These are phyloP conservation scores for Calephelis perditalis DNA, from an alignment of 2,888 invertebrate species.

Conservation along the genomic window DNA sequence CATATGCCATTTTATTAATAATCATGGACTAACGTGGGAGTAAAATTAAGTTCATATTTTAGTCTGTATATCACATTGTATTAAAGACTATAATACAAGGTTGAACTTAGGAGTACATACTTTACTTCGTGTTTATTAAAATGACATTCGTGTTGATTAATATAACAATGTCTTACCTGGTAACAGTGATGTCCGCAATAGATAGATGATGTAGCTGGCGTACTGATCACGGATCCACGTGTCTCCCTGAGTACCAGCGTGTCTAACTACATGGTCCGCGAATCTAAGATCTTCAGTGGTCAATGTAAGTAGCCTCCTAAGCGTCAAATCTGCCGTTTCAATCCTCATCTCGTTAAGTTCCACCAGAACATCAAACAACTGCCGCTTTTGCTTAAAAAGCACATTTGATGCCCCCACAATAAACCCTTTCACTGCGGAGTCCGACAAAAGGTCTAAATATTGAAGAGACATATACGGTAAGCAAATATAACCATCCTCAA, in stretches of 20 bases:
- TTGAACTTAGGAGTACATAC: too few relatives aligned
- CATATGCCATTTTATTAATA: too few relatives aligned
- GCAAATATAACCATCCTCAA: slow-evolving; percentile 94
- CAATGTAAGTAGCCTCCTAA: slow-evolving; percentile 89
- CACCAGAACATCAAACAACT: slow-evolving; percentile 94
- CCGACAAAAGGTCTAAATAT: slow-evolving; percentile 93
- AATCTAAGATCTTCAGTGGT: slow-evolving; percentile 97
- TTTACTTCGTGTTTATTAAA: too few relatives aligned
- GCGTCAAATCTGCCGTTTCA: slow-evolving; percentile 87
- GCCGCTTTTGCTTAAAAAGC: slow-evolving; percentile 96
- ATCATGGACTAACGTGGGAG: too few relatives aligned
- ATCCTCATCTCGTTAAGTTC: slow-evolving; percentile 92
- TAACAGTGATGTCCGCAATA: slow-evolving; percentile 87
- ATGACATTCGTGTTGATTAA: too few relatives aligned
- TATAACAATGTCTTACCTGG: slow-evolving; percentile 69
- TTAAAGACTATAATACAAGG: too few relatives aligned
- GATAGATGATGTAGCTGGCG: slow-evolving; percentile 88
- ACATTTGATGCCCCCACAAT: slow-evolving; percentile 98
- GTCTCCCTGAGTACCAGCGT: slow-evolving; percentile 89
- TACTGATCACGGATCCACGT: slow-evolving; percentile 98
- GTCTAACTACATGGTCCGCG: slow-evolving; percentile 93
- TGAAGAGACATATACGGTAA: slow-evolving; percentile 97
- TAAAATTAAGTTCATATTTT: too few relatives aligned
- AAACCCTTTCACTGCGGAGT: slow-evolving; percentile 90
- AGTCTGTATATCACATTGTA: too few relatives aligned